A percentile compares a stretch with the other conserved stretches of the same genome.
These are phyloP conservation scores for Danio jaintianensis DNA, from an alignment of 2,797 vertebrate genomes.

Conservation along the genomic window DNA sequence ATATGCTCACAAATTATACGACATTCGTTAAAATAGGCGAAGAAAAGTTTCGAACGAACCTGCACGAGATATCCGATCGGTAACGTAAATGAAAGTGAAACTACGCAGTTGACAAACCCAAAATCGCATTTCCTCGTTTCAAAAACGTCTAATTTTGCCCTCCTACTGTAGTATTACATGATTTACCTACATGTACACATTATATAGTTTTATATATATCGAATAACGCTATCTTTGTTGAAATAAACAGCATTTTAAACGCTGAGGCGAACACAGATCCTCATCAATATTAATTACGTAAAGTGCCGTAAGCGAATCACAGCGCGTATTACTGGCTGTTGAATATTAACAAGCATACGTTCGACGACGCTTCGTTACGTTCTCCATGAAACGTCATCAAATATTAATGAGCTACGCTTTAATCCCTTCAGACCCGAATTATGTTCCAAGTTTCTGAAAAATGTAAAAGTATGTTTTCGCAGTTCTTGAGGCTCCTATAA, in stretches of 20 bases:
- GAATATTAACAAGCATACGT: not conserved
- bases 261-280: too few species aligned
- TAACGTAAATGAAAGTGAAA: constrained; percentile 33
- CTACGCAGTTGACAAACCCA: not conserved
- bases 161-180: not conserved
- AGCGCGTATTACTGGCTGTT: not conserved
- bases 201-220: not conserved
- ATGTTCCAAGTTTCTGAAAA: too few species aligned
- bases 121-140: not conserved
- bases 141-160: not conserved
- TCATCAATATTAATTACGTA: constrained; percentile 37
- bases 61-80: not conserved
- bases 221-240: too few species aligned
- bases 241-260: not conserved
- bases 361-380: not conserved
- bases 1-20: not conserved
- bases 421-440: too few species aligned
- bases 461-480: too few species aligned
- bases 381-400: not conserved
- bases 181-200: too few species aligned
- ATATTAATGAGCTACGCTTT: not conserved
- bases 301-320: not conserved
- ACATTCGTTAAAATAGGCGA: not conserved
- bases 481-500: too few species aligned
- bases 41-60: not conserved